Conservation (phyloP, 2,888 invertebrate genomes). For the Yponomeuta plumbellus region DNA sequence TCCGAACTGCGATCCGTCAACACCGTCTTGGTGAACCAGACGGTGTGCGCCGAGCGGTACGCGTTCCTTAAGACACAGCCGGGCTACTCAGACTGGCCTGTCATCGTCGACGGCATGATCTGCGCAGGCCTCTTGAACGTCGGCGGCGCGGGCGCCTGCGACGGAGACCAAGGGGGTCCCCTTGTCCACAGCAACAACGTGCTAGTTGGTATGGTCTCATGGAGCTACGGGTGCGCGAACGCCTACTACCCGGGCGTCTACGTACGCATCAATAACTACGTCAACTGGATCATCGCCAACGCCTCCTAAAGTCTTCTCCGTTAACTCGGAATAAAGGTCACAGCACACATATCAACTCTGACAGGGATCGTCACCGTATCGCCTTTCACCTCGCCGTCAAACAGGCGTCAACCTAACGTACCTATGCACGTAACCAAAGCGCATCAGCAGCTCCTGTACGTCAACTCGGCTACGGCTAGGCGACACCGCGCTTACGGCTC, state of each 20-base stretch:
- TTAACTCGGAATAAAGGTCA: background rate
- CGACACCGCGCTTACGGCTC: too few relatives aligned
- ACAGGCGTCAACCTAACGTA: too few relatives aligned
- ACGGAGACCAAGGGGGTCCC: constrained; percentile 73
- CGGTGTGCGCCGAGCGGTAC: constrained; percentile 46
- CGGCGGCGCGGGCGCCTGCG: constrained; percentile 52
- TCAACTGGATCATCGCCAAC: constrained; percentile 43
- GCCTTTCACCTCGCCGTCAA: too few relatives aligned
- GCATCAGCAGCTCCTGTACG: too few relatives aligned
- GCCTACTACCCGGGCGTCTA: constrained; percentile 67
- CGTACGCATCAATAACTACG: constrained; percentile 50
- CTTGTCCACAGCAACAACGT: constrained; percentile 38
- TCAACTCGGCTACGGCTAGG: too few relatives aligned
- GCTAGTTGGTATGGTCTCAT: constrained; percentile 64
- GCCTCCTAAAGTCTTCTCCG: constrained; percentile 22
- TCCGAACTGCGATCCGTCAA: constrained; percentile 27
- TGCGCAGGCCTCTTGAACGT: constrained; percentile 42
- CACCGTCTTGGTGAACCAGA: constrained; percentile 43
- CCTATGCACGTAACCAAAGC: too few relatives aligned
- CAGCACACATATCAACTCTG: too few relatives aligned
- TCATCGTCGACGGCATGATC: constrained; percentile 40
- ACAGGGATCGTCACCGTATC: too few relatives aligned
- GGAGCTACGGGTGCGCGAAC: constrained; percentile 67
- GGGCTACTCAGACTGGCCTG: constrained; percentile 30
- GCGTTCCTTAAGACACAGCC: constrained; percentile 32